Conservation (phyloP, 2,113 vertebrate genomes). For the Ranitomeya variabilis region DNA sequence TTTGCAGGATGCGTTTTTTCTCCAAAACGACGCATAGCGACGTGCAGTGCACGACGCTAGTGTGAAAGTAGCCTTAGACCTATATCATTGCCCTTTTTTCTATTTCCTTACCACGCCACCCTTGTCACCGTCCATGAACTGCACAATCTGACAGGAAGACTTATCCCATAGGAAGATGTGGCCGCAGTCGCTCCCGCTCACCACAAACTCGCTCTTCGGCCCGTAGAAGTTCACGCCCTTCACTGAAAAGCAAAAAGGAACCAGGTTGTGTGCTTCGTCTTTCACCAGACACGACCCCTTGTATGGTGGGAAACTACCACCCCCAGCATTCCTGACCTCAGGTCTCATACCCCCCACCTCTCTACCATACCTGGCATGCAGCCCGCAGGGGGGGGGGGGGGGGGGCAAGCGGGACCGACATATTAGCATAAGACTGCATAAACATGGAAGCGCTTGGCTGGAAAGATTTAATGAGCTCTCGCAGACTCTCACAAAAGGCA, state of each 20-base stretch:
- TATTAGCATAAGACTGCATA: conserved; percentile 18
- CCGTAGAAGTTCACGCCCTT: conserved; percentile 94
- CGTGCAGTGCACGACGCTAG: no score
- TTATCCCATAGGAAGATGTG: conserved; percentile 97
- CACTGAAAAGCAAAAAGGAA: conserved; percentile 72
- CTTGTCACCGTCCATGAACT: conserved; percentile 93
- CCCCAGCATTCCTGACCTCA: neutral
- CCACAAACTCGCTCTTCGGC: conserved; percentile 88
- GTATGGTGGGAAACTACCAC: neutral
- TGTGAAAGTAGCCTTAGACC: no score
- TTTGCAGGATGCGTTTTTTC: no score
- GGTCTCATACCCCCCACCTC: neutral
- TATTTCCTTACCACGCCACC: conserved; percentile 88
- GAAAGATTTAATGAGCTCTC: conserved; percentile 43
- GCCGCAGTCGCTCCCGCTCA: conserved; percentile 92
- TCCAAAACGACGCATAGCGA: no score
- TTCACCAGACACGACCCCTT: neutral
- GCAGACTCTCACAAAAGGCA: neutral
- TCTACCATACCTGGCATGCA: neutral
- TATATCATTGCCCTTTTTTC: no score
- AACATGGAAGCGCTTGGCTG: conserved; percentile 5
- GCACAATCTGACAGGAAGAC: conserved; percentile 88
- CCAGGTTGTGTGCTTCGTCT: neutral
- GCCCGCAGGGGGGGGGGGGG: neutral
- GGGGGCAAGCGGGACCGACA: no score